A percentile compares a stretch with the other conserved stretches of the same genome.
Conservation (phyloP, 2,888 invertebrate species). For the Iselma pallidipennis region DNA sequence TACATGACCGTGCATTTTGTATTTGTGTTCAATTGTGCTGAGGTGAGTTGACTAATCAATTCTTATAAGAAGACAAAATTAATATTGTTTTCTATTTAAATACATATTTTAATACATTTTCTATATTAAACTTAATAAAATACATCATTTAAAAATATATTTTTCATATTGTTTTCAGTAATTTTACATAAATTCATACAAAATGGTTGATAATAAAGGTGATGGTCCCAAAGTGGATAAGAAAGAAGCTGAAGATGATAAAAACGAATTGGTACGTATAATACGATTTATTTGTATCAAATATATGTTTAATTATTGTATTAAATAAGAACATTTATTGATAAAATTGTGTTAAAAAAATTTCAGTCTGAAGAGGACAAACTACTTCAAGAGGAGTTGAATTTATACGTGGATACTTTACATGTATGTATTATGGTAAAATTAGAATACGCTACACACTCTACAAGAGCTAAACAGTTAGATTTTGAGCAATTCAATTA, state of each 20-base stretch:
- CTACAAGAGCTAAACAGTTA: too few species aligned
- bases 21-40: too few species aligned
- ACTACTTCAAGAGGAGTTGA: constrained; percentile 73
- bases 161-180: not conserved
- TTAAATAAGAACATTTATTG: constrained; percentile 16
- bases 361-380: constrained; percentile 70
- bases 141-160: not conserved
- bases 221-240: constrained; percentile 45
- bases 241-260: constrained; percentile 50
- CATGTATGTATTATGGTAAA: constrained; percentile 55
- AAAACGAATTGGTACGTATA: constrained; percentile 50
- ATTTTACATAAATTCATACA: not conserved
- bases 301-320: constrained; percentile 12
- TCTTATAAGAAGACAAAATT: too few species aligned
- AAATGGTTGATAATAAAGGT: constrained; percentile 42
- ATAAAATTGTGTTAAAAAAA: constrained; percentile 4
- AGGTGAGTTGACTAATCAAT: too few species aligned
- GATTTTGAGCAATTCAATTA: too few species aligned
- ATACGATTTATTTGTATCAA: not conserved
- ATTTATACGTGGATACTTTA: constrained; percentile 71
- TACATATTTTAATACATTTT: too few species aligned
- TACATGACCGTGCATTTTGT: too few species aligned
- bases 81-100: too few species aligned
- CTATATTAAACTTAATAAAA: not conserved
- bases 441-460: not conserved